Conservation (phyloP, 2,797 vertebrate species). For the Nothura maculosa region DNA sequence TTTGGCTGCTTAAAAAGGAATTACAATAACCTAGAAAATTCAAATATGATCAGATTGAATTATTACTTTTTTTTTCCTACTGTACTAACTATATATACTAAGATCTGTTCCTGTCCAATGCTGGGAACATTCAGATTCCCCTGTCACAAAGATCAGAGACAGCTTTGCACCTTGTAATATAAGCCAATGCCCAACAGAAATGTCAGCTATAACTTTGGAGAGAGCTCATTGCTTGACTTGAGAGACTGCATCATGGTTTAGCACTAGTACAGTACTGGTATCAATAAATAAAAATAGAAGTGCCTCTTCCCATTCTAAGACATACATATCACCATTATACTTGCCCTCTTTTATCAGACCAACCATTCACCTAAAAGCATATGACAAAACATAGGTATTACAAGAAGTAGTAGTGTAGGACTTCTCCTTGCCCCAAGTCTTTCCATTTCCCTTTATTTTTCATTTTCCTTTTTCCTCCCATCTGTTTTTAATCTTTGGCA, state of each 20-base stretch:
- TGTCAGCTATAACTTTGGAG: neutral
- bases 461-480: neutral
- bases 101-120: neutral
- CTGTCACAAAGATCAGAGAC: rapidly evolving
- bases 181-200: neutral
- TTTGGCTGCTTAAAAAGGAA: neutral
- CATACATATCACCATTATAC: neutral
- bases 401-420: neutral
- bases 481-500: slow-evolving; percentile 1
- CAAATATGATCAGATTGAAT: neutral
- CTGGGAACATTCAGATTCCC: neutral
- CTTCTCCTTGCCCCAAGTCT: neutral
- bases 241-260: neutral
- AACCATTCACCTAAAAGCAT: neutral
- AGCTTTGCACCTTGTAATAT: neutral
- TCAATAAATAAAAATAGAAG: neutral
- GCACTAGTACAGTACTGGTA: neutral
- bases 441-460: neutral
- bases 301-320: neutral
- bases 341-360: neutral
- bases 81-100: neutral
- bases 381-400: neutral
- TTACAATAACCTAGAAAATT: neutral
- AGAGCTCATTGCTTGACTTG: neutral
- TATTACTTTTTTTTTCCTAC: neutral